phyloP scores from a whole-genome alignment of 2,113 vertebrate genomes.

The Psittacara wagleri region DNA sequence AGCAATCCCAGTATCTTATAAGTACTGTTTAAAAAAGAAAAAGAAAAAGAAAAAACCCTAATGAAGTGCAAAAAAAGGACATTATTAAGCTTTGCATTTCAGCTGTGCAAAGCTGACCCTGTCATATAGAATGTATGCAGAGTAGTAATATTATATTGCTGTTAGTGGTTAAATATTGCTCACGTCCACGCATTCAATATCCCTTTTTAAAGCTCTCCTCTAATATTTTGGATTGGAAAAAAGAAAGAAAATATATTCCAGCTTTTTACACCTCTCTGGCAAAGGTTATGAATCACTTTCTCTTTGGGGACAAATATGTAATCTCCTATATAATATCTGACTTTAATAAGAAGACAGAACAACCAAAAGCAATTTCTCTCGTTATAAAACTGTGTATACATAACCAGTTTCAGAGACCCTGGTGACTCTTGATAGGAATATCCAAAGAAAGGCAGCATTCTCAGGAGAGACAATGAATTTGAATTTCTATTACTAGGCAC shows the following conservation, averaged over 20 bases:
- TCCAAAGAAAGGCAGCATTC: background rate
- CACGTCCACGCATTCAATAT: background rate
- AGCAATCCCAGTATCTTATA: background rate
- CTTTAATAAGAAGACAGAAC: conserved; percentile 17
- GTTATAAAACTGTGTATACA: background rate
- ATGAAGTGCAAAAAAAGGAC: background rate
- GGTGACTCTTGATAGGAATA: background rate
- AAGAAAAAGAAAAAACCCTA: rapidly evolving
- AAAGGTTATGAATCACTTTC: background rate
- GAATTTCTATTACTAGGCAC: background rate
- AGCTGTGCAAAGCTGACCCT: background rate
- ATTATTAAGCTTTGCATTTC: background rate
- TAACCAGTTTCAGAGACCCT: background rate
- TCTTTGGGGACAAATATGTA: background rate
- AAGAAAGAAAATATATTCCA: background rate
- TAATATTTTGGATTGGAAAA: background rate
- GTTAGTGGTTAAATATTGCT: background rate
- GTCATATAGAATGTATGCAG: background rate
- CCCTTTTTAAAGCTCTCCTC: background rate
- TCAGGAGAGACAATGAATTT: conserved; percentile 15
- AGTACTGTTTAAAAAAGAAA: background rate
- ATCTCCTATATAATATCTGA: conserved; percentile 18
- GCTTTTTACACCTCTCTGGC: background rate
- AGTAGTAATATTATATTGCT: background rate
- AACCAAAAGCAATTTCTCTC: background rate